Conservation (phyloP, 2,113 vertebrate species). For the Pachypanchax playfairii region DNA sequence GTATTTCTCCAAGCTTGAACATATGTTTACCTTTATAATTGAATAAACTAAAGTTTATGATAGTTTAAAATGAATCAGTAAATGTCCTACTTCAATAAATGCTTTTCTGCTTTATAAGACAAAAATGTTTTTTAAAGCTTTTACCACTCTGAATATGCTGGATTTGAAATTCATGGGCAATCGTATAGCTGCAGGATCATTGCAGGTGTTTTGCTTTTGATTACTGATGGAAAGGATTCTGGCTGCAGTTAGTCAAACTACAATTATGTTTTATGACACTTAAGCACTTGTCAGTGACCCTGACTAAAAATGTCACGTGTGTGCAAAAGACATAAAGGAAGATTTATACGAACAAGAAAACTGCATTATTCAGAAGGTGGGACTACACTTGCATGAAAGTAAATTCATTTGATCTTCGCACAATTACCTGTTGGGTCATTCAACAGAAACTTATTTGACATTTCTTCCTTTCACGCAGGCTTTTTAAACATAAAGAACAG, state of each 20-base stretch:
- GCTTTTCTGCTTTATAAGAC: neutral
- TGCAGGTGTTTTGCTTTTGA: slow-evolving; percentile 13
- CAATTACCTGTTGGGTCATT: neutral
- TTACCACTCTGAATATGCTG: neutral
- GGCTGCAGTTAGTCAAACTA: neutral
- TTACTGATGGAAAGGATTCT: neutral
- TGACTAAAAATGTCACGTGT: neutral
- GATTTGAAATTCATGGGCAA: neutral
- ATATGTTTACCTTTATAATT: too few species aligned
- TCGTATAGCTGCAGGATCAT: slow-evolving; percentile 1
- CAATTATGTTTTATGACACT: neutral
- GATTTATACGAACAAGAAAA: neutral
- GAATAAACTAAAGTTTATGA: too few species aligned
- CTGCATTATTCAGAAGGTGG: too few species aligned
- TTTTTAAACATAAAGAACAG: neutral
- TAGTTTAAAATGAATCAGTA: neutral
- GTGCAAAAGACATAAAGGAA: neutral
- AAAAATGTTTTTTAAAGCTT: neutral
- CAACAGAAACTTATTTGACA: neutral
- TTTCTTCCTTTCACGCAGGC: neutral
- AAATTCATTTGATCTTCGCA: too few species aligned
- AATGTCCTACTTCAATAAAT: neutral
- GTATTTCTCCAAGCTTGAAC: too few species aligned
- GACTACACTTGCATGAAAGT: neutral
- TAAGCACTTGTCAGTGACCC: neutral